These are phyloP conservation scores for Gnatocerus cornutus DNA, from an alignment of 2,888 invertebrate genomes.

Conservation along the genomic window DNA sequence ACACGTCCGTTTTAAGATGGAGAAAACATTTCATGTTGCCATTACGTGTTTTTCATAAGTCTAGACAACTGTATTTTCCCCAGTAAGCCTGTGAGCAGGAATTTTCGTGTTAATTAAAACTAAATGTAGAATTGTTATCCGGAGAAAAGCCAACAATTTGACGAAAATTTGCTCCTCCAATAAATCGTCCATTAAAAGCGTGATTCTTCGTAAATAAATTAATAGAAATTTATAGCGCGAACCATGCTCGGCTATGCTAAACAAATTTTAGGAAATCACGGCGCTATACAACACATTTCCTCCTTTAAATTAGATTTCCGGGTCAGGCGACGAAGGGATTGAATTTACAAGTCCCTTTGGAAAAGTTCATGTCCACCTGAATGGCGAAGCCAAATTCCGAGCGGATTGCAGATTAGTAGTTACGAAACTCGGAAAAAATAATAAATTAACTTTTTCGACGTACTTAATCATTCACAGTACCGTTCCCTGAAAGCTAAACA, in stretches of 20 bases:
- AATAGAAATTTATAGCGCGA: slow-evolving; percentile 28
- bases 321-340: slow-evolving; percentile 54
- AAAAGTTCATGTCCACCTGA: slow-evolving; percentile 51
- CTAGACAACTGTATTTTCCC: no score
- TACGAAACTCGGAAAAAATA: not conserved
- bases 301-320: slow-evolving; percentile 59
- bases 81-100: no score
- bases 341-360: slow-evolving; percentile 56
- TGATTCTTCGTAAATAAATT: slow-evolving; percentile 28
- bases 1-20: no score
- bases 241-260: slow-evolving; percentile 38
- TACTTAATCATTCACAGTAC: no score
- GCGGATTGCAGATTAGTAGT: not conserved
- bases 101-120: no score
- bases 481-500: no score
- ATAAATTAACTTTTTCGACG: not conserved
- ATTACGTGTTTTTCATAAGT: no score
- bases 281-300: slow-evolving; percentile 56
- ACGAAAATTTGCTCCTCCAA: slow-evolving; percentile 3
- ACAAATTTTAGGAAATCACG: slow-evolving; percentile 56
- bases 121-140: no score
- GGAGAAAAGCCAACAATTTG: not conserved
- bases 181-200: slow-evolving; percentile 20
- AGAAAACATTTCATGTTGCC: no score
- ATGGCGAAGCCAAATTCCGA: slow-evolving; percentile 8